A percentile compares a stretch with the other conserved stretches of the same genome.
phyloP scores from a whole-genome alignment of 2,797 vertebrate species.

The Mycteria americana region DNA sequence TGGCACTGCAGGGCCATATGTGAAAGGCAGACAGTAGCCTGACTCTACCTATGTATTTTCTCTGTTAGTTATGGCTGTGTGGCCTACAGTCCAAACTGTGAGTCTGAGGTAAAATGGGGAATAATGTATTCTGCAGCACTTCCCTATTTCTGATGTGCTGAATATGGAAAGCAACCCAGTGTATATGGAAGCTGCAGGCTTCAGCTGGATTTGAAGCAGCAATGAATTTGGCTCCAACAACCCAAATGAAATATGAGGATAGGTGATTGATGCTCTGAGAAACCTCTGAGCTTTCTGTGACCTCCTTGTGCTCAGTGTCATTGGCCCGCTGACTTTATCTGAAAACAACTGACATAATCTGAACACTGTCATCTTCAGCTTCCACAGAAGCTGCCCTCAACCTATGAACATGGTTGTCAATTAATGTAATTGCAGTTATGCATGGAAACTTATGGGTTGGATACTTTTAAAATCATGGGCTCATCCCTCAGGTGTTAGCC shows the following conservation, averaged over 20 bases:
- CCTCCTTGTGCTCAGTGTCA: not conserved
- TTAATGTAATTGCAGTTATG: not conserved
- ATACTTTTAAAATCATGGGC: not conserved
- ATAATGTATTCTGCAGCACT: not conserved
- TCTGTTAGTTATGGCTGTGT: fast-evolving
- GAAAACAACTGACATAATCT: not conserved
- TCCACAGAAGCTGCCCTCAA: not conserved
- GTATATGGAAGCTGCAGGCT: not conserved
- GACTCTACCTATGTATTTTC: fast-evolving
- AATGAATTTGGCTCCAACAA: not conserved
- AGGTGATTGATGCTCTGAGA: not conserved
- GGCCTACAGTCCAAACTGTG: fast-evolving
- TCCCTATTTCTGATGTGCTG: not conserved
- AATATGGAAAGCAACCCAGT: not conserved
- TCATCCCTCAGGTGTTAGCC: not conserved
- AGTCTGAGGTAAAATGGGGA: not conserved
- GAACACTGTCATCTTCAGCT: not conserved
- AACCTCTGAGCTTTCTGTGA: not conserved
- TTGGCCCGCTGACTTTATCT: not conserved
- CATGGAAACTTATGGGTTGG: not conserved
- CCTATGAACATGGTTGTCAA: not conserved
- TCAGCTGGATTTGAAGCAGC: not conserved
- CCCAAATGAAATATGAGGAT: not conserved
- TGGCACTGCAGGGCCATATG: conserved; percentile 26
- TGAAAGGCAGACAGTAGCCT: fast-evolving